Evolutionary conservation across 2,113 vertebrate genomes (phyloP).

Genomic region (Lethenteron camtschaticum): DNA sequence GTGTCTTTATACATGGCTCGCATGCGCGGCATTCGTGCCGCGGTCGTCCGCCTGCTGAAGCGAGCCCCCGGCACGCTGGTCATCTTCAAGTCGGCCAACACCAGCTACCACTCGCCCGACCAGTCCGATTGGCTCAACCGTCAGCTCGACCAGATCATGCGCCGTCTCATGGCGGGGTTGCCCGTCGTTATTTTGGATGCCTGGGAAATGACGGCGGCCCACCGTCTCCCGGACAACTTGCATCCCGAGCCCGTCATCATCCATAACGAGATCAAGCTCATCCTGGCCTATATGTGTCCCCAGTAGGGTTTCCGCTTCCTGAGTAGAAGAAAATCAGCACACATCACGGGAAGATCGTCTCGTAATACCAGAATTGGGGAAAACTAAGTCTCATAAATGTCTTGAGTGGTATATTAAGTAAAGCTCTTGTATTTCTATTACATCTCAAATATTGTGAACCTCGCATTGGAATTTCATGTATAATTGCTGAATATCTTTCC

Average conservation of each 20-base stretch:
- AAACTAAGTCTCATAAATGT: no score
- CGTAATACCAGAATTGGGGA: no score
- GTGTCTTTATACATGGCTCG: conserved; percentile 61
- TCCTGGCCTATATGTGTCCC: conserved; percentile 61
- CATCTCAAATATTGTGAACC: no score
- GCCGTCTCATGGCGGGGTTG: conserved; percentile 69
- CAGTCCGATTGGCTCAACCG: conserved; percentile 56
- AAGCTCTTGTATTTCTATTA: no score
- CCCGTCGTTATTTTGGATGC: conserved; percentile 63
- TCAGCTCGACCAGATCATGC: conserved; percentile 54
- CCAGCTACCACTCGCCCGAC: no score
- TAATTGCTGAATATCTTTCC: no score
- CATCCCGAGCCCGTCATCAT: conserved; percentile 55
- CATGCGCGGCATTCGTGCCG: conserved; percentile 54
- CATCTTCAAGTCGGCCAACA: conserved; percentile 52
- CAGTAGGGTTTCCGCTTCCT: no score
- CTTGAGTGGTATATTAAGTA: no score
- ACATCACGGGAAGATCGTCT: no score
- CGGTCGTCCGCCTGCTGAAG: conserved; percentile 45
- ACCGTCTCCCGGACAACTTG: conserved; percentile 54
- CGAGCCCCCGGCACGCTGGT: conserved; percentile 52
- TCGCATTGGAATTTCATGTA: no score
- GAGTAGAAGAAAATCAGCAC: background rate
- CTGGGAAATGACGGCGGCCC: conserved; percentile 79
- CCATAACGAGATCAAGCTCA: conserved; percentile 57